These are phyloP conservation scores for Rotaria macrura DNA, from an alignment of 2,888 invertebrate species.

Conservation along the genomic window DNA sequence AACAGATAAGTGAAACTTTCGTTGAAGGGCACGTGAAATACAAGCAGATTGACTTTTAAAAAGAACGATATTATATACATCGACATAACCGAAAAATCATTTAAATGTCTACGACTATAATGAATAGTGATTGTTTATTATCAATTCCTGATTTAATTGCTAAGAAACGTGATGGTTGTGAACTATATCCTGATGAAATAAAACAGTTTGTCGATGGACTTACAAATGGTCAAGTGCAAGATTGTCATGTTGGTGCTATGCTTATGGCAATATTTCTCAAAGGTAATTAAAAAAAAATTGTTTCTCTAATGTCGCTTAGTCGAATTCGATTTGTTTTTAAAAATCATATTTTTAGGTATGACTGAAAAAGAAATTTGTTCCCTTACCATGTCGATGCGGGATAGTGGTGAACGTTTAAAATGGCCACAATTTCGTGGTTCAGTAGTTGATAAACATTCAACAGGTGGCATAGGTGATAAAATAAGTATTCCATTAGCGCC, in stretches of 20 bases:
- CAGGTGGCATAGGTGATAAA: conserved; percentile 57
- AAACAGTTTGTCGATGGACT: conserved; percentile 41
- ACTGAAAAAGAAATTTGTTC: conserved; percentile 18
- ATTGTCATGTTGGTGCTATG: conserved; percentile 51
- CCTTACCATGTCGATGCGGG: conserved; percentile 27
- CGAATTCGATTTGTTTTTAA: too few relatives aligned
- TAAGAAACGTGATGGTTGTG: conserved; percentile 44
- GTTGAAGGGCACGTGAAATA: too few relatives aligned
- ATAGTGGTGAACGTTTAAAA: conserved; percentile 28
- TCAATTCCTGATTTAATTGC: conserved; percentile 39
- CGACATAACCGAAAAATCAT: too few relatives aligned
- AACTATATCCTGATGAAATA: conserved; percentile 42
- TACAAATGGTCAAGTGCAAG: conserved; percentile 38
- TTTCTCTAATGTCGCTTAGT: too few relatives aligned
- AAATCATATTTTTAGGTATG: background rate
- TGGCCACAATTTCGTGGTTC: conserved; percentile 35
- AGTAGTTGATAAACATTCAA: conserved; percentile 57
- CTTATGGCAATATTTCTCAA: conserved; percentile 53
- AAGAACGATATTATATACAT: too few relatives aligned
- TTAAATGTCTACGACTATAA: too few relatives aligned
- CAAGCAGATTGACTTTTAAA: too few relatives aligned
- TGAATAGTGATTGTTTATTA: background rate
- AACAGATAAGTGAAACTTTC: too few relatives aligned
- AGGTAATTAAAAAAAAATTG: conserved; percentile 40
- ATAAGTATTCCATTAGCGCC: conserved; percentile 54